Base-by-base conservation (phyloP, 2,797 vertebrate species). In the Sparidentex hasta region DNA sequence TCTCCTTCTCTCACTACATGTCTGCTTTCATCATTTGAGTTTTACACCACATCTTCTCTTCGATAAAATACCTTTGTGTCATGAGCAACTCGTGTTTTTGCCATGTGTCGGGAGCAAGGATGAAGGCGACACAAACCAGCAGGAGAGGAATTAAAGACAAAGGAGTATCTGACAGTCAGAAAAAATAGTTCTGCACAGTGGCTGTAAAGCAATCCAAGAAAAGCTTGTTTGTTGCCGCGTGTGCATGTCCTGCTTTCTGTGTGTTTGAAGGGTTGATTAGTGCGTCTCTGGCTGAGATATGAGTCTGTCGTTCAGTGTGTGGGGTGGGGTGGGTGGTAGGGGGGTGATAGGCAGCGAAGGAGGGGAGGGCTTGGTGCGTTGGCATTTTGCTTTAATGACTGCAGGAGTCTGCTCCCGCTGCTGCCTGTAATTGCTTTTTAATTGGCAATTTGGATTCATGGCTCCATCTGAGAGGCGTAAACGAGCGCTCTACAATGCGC, bases 371-470 rank as follows among this genome's bases (percentile, higher is more conserved):
- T 84, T 81, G 82, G 86, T 92, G 90, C 85, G 78, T 87, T 91
- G 93, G 91, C 90, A 92, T 93, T 94, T 94, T 92, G 88, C 91
- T 94, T 94, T 94, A 94, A 94, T 92, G 91, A 93, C 92, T 92
- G 87, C 87, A 90, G 93, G 90, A 91, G 93, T 86, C 90, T 93
- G 91, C 91, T 94, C 93, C 92, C 88, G 79, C 92, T 92, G 91
- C 91, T 92, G 94, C 90, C 94, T 92, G 93, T 95, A 96, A 96
- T 96, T 94, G 93, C 93, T 95, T 95, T 95, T 94, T 96, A 95
- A 96, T 95, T 95, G 94, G 89, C 94, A 93, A 94, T 95, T 94
- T 93, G 92, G 90, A 94, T 92, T 94, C 93, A 94, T 94, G 85
- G 91, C 92, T 93, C 93, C 90, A 93, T 95, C 93, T 93, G 92